These are phyloP conservation scores for Rhadinocentrus ornatus DNA, from an alignment of 2,797 vertebrate species.

Conservation along the genomic window DNA sequence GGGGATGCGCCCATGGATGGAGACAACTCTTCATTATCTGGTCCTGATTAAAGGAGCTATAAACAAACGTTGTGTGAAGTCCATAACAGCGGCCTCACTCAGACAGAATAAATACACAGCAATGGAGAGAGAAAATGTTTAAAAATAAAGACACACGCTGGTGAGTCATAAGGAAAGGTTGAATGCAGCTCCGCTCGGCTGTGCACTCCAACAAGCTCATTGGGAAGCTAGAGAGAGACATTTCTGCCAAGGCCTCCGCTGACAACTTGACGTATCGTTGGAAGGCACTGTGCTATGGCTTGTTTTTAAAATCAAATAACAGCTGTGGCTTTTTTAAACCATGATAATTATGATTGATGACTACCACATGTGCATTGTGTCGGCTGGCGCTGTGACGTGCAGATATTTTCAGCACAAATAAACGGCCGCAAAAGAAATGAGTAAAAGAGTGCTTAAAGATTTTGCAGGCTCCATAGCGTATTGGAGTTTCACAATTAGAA, in stretches of 20 bases:
- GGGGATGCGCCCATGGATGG: constrained; percentile 62
- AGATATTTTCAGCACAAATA: constrained; percentile 80
- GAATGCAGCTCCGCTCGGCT: constrained; percentile 68
- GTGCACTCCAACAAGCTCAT: constrained; percentile 69
- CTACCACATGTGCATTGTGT: constrained; percentile 83
- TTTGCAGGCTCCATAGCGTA: constrained; percentile 45
- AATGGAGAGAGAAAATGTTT: constrained; percentile 75
- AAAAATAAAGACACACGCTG: constrained; percentile 76
- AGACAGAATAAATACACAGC: constrained; percentile 74
- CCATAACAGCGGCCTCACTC: constrained; percentile 69
- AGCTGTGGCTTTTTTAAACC: constrained; percentile 84
- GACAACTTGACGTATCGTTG: constrained; percentile 84
- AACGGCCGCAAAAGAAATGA: constrained; percentile 69
- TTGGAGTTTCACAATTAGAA: constrained; percentile 58
- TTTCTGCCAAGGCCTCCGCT: constrained; percentile 83
- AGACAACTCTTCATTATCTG: constrained; percentile 71
- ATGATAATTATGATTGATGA: constrained; percentile 86
- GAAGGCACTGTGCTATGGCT: constrained; percentile 76
- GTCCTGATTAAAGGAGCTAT: constrained; percentile 76
- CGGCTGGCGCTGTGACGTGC: constrained; percentile 74
- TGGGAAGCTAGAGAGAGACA: constrained; percentile 72
- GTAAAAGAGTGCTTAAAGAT: constrained; percentile 57
- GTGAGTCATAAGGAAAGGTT: constrained; percentile 79
- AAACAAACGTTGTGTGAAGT: constrained; percentile 80
- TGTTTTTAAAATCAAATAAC: constrained; percentile 84